Evolutionary conservation across 1,140 invertebrate species (phyloP).

Genomic region (Polypedilum pembai): DNA sequence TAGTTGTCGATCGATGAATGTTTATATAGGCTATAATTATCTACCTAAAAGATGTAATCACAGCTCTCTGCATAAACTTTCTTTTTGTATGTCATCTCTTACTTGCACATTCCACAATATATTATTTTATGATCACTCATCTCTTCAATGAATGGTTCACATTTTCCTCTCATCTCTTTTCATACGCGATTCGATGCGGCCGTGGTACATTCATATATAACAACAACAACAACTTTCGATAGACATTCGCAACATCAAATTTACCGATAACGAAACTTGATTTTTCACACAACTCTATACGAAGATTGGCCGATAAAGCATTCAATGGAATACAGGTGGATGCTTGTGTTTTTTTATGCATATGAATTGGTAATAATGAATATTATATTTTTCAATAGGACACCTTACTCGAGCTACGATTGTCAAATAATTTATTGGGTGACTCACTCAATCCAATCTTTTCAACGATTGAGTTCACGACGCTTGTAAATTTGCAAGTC

Average conservation of each 20-base stretch:
- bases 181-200: background rate
- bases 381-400: conserved; percentile 33
- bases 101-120: background rate
- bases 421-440: conserved; percentile 75
- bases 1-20: too few species aligned
- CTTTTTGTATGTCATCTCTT: background rate
- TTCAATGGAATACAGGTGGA: conserved; percentile 54
- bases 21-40: background rate
- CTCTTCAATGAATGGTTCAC: background rate
- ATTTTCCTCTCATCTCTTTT: background rate
- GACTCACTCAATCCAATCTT: conserved; percentile 86
- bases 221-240: conserved; percentile 23
- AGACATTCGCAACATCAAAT: conserved; percentile 53
- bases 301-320: conserved; percentile 68
- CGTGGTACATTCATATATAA: background rate
- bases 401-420: conserved; percentile 60
- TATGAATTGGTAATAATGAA: conserved; percentile 4
- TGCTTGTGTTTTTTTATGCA: background rate
- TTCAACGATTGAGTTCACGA: conserved; percentile 72
- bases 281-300: conserved; percentile 70
- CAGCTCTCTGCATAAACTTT: background rate
- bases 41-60: background rate
- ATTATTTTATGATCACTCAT: background rate
- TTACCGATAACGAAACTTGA: conserved; percentile 66
- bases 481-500: conserved; percentile 59